Conservation (phyloP, 1,140 invertebrate genomes). For the Diploscapter pachys region DNA sequence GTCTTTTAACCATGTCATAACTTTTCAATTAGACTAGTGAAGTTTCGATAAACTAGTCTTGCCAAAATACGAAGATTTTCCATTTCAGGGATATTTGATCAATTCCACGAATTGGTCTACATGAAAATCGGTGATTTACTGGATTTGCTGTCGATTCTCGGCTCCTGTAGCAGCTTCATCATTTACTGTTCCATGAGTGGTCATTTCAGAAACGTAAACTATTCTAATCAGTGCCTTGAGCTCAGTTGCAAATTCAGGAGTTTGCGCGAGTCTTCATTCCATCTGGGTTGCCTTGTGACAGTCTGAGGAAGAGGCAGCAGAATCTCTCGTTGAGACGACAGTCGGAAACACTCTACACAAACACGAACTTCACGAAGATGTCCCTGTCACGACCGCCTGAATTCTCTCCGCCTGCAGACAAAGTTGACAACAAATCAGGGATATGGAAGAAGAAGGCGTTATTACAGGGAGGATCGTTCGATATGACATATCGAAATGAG, state of each 20-base stretch:
- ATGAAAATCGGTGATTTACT: conserved; percentile 50
- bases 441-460: too few species aligned
- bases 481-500: too few species aligned
- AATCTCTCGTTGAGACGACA: conserved; percentile 15
- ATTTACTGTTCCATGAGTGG: conserved; percentile 58
- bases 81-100: conserved; percentile 35
- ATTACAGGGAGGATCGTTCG: too few species aligned
- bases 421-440: too few species aligned
- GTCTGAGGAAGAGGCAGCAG: neutral
- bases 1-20: too few species aligned
- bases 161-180: conserved; percentile 53
- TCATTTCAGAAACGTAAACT: conserved; percentile 54
- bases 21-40: too few species aligned
- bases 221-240: neutral
- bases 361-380: conserved; percentile 26
- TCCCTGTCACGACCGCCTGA: conserved; percentile 18
- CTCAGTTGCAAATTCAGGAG: conserved; percentile 40
- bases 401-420: neutral
- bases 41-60: too few species aligned
- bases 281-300: conserved; percentile 17
- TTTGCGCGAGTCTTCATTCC: conserved; percentile 56
- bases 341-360: conserved; percentile 13
- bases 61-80: neutral
- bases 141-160: conserved; percentile 53
- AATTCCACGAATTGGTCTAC: conserved; percentile 42